phyloP scores from a whole-genome alignment of 2,113 vertebrate genomes.

The Pipa parva region DNA sequence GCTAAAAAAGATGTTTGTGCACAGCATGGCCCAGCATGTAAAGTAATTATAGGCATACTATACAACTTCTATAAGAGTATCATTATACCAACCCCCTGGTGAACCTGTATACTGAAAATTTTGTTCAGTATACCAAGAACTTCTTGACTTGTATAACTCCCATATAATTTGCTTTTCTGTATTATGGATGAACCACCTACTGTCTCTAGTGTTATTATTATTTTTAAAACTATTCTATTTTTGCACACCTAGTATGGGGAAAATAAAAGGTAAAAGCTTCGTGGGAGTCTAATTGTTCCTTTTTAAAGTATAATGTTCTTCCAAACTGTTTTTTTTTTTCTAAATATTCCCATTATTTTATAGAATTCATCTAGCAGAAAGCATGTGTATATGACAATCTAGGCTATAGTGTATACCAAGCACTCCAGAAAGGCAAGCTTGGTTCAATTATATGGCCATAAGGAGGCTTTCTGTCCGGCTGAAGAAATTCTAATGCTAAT shows the following conservation, averaged over 20 bases:
- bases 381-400: conserved; percentile 8
- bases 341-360: conserved; percentile 17
- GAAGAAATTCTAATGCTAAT: conserved; percentile 41
- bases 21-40: not conserved
- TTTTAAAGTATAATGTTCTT: conserved; percentile 23
- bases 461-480: conserved; percentile 32
- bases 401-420: conserved; percentile 19
- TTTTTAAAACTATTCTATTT: conserved; percentile 14
- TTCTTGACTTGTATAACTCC: conserved; percentile 18
- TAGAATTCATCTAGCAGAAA: conserved; percentile 13
- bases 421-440: conserved; percentile 30
- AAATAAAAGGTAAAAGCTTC: conserved; percentile 14
- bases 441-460: conserved; percentile 36
- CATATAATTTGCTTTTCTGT: conserved; percentile 24
- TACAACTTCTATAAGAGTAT: conserved; percentile 7
- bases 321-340: not conserved
- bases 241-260: too few relatives aligned
- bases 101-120: conserved; percentile 10
- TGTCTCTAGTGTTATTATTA: conserved; percentile 18
- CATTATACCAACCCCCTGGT: conserved; percentile 1
- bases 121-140: conserved; percentile 7
- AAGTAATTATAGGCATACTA: conserved; percentile 13
- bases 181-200: conserved; percentile 8
- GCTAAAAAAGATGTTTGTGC: not conserved
- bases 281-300: conserved; percentile 26